Evolutionary conservation across 2,888 invertebrate species (phyloP), one percentile per base, ranked within the genome.

Genomic region (Bellardia bayeri): DNA sequence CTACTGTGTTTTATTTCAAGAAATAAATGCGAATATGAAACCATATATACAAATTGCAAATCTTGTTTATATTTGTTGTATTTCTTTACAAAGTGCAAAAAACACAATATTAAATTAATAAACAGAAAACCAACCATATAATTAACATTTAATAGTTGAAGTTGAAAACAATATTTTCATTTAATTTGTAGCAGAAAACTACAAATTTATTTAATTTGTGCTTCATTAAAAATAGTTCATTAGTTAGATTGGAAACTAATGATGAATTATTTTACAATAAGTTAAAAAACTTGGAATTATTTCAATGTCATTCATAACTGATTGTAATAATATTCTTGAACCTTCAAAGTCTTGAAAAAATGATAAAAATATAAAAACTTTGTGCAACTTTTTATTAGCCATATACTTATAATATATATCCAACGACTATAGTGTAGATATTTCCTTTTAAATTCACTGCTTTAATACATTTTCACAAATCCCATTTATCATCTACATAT

Each of bases 401-500:
- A 23, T 23, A 23, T 23, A 23, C 23, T 23, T 23, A 23, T 23
- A 23, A n/a, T 16, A 6, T 7, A 6, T 5, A n/a, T 0, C 23
- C 9, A 51, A 13, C 33, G 9, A 51, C 30, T 16, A 45, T 4
- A 58, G 3, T 61, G 40, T 9, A 16, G n/a, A 37, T 37, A 64
- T 9, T 54, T 76, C 30, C n/a, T 51, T 66, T 16, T 66, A 49
- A 68, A 30, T 69, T 66, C 58, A 51, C 56, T 49, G 23, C 2
- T 3, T 6, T 16, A 23, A 6, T 23, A 16, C 8, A 76, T 9
- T 40, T 64, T 11, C 58, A 37, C 64, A 45, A 71, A 49, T 54
- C n/a, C 56, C 81, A 87, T 84, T 74, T 69, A 74, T 87, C 81
- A 81, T 81, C 74, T 23, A 7, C 40, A 56, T 42, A 74, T n/a